Evolutionary conservation across 2,888 invertebrate genomes (phyloP).

Genomic region (Lochmaea capreae): DNA sequence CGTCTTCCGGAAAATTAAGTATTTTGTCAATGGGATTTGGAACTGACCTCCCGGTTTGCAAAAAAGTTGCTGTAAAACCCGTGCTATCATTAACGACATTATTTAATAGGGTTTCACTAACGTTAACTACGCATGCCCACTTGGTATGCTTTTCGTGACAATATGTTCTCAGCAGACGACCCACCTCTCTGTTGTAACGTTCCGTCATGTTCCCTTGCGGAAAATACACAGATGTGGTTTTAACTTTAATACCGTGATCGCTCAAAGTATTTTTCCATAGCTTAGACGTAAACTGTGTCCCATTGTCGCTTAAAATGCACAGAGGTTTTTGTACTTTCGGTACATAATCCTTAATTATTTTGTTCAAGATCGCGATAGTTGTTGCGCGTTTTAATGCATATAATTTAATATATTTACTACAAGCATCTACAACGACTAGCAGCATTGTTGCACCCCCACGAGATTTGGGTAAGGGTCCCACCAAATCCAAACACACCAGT

Average conservation of each 20-base stretch:
- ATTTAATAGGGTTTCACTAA: background rate
- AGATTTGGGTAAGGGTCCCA: too few relatives aligned
- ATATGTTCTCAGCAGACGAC: too few relatives aligned
- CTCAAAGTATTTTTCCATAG: background rate
- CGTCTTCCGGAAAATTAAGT: too few relatives aligned
- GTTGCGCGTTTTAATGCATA: constrained; percentile 31
- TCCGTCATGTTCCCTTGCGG: too few relatives aligned
- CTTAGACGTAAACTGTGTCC: background rate
- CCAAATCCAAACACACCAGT: too few relatives aligned
- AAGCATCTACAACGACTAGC: too few relatives aligned
- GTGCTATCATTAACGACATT: background rate
- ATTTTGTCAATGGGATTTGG: too few relatives aligned
- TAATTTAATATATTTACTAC: constrained; percentile 18
- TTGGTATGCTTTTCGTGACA: too few relatives aligned
- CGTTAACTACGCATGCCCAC: too few relatives aligned
- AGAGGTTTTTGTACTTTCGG: constrained; percentile 36
- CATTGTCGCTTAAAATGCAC: constrained; percentile 43
- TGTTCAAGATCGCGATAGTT: constrained; percentile 18
- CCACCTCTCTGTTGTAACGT: too few relatives aligned
- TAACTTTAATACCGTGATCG: background rate
- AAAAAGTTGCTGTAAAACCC: background rate
- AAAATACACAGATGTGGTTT: background rate
- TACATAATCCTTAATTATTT: constrained; percentile 28
- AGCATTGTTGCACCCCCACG: too few relatives aligned
- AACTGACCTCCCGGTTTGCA: background rate